Base-by-base conservation (phyloP, 2,797 vertebrate species). In the Semaprochilodus insignis region DNA sequence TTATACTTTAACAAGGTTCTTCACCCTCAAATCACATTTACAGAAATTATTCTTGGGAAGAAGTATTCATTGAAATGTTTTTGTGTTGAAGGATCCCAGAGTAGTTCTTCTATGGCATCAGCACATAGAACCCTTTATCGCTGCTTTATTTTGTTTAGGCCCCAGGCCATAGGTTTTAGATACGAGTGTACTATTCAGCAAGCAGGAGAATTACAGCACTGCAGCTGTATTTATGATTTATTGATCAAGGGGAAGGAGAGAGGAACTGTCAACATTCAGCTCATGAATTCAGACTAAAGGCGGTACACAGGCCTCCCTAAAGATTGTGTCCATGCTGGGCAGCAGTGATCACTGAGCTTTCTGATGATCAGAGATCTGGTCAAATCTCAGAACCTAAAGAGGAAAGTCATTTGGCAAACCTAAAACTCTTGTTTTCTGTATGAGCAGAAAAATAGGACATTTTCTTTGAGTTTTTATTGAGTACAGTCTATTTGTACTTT, bases 161-260 rank as follows among this genome's bases (percentile, higher is more conserved):
- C 19, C 55, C n/a, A 25, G 21, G 11, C 19, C 17, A 40, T 17
- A 6, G 1, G 15, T 44, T 55, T 54, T 23, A 51, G 65, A 40
- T 67, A 52, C 52, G 16, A 5, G 40, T 65, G 14, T 2, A 11
- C 2, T 13, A 21, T 21, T 60, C 55, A 52, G 27, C 11, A 21
- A 17, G 44, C 17, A 34, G 77, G 31, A 55, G 7, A 36, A 21
- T 21, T 62, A 25, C 48, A 51, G 55, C 52, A 57, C 17, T 54
- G 23, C 73, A 60, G 48, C 25, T 21, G 48, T 6, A 67, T 66
- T 77, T 66, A 66, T 77, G 23, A 54, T 65, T 77, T 77, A 77
- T 66, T 54, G 76, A 66, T 66, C 23, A 65, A 51, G 23, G 44
- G 17, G 6, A 69, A 69, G 60, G 40, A 78, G 25, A 36, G 27